Percentiles rank a stretch among this genome's conserved stretches.
phyloP scores from a whole-genome alignment of 2,113 vertebrate species.

The Oncorhynchus mykiss region DNA sequence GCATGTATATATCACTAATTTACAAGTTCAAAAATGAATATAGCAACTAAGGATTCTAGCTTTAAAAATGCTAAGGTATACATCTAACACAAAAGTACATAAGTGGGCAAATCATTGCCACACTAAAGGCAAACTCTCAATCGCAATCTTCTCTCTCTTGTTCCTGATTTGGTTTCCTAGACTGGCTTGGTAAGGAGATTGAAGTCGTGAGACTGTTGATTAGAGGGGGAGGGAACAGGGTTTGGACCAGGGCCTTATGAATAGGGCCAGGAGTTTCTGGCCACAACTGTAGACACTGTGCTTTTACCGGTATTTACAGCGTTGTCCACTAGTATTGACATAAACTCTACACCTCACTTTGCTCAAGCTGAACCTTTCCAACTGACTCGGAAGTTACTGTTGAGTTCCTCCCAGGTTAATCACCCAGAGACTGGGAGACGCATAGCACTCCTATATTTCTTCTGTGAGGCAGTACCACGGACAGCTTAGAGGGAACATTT shows the following conservation, averaged over 20 bases:
- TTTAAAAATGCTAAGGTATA: background rate
- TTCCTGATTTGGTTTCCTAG: slow-evolving; percentile 24
- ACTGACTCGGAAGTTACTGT: background rate
- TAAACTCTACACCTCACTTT: too few relatives aligned
- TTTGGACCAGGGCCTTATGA: slow-evolving; percentile 27
- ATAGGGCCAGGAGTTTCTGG: background rate
- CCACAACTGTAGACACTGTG: slow-evolving; percentile 19
- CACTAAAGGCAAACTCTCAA: slow-evolving; percentile 23
- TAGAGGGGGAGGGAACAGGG: slow-evolving; percentile 31
- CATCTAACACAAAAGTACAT: background rate
- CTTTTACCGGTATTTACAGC: too few relatives aligned
- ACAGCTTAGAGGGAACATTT: too few relatives aligned
- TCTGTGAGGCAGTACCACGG: too few relatives aligned
- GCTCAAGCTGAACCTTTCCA: too few relatives aligned
- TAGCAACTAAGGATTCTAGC: too few relatives aligned
- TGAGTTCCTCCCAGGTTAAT: slow-evolving; percentile 35
- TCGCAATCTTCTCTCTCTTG: slow-evolving; percentile 44
- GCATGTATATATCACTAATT: too few relatives aligned
- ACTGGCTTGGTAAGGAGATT: slow-evolving; percentile 50
- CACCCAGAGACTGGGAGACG: slow-evolving; percentile 33
- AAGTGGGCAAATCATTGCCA: slow-evolving; percentile 30
- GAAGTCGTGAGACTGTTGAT: background rate
- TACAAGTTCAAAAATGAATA: too few relatives aligned
- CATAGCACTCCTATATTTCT: too few relatives aligned
- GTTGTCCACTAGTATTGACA: background rate